Conservation (phyloP, 1,140 invertebrate genomes). For the Cherax destructor region DNA sequence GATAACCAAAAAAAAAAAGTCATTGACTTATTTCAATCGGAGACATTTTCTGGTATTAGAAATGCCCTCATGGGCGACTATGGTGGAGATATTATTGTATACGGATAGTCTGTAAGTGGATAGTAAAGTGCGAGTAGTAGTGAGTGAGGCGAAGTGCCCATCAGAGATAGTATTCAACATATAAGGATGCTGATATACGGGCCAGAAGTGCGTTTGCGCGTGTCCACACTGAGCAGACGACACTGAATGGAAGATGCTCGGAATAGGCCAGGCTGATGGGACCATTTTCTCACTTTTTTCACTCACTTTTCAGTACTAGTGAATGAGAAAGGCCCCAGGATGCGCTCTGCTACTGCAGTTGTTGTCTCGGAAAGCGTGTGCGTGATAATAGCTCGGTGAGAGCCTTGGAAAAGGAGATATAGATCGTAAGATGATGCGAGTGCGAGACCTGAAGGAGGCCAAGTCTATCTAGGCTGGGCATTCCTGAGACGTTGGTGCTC, state of each 20-base stretch:
- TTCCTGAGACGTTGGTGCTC: conserved; percentile 47
- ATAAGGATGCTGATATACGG: conserved; percentile 42
- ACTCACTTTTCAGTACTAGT: conserved; percentile 45
- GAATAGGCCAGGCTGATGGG: conserved; percentile 27
- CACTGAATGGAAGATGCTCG: conserved; percentile 62
- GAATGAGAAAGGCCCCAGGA: neutral
- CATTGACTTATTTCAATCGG: no score
- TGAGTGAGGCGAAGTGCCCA: no score
- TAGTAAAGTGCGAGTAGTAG: no score
- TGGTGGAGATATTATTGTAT: no score
- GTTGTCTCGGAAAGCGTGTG: conserved; percentile 35
- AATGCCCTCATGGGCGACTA: no score
- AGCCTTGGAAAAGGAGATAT: neutral
- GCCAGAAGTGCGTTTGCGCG: conserved; percentile 52
- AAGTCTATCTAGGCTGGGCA: conserved; percentile 39
- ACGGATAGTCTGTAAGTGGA: no score
- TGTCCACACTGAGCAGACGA: conserved; percentile 51
- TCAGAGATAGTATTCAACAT: no score
- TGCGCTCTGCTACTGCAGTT: neutral
- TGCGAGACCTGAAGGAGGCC: conserved; percentile 46
- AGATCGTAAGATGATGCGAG: conserved; percentile 34
- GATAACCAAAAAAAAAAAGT: no score
- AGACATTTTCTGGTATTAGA: no score
- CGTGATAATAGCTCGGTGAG: neutral
- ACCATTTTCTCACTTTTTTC: conserved; percentile 58